Percentiles rank a stretch among this genome's conserved stretches.
phyloP scores from a whole-genome alignment of 2,797 vertebrate genomes.

The Neomorphus geoffroyi region DNA sequence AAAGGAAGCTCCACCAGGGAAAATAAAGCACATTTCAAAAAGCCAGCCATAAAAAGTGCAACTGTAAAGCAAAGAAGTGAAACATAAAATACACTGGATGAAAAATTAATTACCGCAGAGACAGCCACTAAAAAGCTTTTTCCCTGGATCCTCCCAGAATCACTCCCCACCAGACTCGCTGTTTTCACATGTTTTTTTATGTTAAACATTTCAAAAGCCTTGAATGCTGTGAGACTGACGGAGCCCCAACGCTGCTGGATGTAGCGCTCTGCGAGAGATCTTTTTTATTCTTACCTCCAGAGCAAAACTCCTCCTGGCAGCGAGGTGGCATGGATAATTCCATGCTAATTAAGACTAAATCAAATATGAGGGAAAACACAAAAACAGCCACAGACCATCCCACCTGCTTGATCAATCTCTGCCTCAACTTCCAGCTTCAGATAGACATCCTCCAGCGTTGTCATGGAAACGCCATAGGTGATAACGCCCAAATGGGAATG shows the following conservation, averaged over 20 bases:
- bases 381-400: background rate
- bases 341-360: rapidly evolving
- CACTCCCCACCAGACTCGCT: background rate
- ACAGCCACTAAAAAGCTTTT: background rate
- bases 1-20: background rate
- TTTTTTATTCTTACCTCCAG: background rate
- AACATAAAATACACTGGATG: background rate
- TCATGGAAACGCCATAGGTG: conserved; percentile 97
- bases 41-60: background rate
- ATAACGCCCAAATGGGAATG: conserved; percentile 85
- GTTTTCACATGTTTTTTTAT: background rate
- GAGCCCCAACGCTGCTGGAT: background rate
- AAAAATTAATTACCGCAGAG: background rate
- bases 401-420: conserved; percentile 95
- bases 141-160: background rate
- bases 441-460: conserved; percentile 95
- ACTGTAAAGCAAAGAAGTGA: background rate
- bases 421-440: conserved; percentile 92
- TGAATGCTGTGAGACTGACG: rapidly evolving
- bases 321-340: rapidly evolving
- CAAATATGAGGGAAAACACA: background rate
- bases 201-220: background rate
- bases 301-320: background rate
- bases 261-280: rapidly evolving
- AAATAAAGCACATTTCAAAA: background rate